phyloP scores from a whole-genome alignment of 1,140 invertebrate species.

The Aphelenchoides avenae region DNA sequence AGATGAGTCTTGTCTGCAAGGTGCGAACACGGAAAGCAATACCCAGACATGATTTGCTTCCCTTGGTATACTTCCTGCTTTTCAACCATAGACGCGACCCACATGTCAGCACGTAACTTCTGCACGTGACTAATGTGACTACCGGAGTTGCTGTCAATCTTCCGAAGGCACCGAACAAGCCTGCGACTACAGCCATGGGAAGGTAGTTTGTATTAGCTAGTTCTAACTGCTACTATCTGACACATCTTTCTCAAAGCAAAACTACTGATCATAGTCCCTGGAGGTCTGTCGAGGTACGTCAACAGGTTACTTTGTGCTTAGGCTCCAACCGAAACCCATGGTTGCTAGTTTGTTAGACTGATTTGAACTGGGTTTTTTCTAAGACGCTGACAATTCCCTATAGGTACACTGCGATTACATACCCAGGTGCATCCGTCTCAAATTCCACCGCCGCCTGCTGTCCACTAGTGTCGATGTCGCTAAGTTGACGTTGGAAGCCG shows the following conservation, averaged over 20 bases:
- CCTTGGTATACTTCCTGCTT: no score
- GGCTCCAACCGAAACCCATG: not conserved
- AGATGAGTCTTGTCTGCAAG: constrained; percentile 13
- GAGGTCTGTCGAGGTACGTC: not conserved
- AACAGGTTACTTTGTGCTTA: not conserved
- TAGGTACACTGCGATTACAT: not conserved
- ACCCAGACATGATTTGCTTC: not conserved
- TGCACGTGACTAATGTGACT: not conserved
- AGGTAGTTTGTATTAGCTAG: no score
- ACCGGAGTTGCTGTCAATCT: not conserved
- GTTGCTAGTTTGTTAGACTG: not conserved
- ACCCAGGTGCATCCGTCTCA: not conserved
- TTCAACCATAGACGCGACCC: no score
- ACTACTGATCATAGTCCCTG: no score
- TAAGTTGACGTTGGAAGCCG: constrained; percentile 15
- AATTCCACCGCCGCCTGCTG: constrained; percentile 13
- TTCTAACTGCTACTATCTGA: no score
- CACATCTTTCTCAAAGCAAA: no score
- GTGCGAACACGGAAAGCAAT: not conserved
- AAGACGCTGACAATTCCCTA: not conserved
- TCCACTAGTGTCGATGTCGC: constrained; percentile 14
- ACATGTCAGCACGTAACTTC: not conserved
- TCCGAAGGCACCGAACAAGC: no score
- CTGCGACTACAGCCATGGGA: no score
- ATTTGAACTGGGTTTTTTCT: not conserved